A percentile compares a stretch with the other conserved stretches of the same genome.
Conservation (phyloP, 2,888 invertebrate genomes). For the Amblyteles armatorius region DNA sequence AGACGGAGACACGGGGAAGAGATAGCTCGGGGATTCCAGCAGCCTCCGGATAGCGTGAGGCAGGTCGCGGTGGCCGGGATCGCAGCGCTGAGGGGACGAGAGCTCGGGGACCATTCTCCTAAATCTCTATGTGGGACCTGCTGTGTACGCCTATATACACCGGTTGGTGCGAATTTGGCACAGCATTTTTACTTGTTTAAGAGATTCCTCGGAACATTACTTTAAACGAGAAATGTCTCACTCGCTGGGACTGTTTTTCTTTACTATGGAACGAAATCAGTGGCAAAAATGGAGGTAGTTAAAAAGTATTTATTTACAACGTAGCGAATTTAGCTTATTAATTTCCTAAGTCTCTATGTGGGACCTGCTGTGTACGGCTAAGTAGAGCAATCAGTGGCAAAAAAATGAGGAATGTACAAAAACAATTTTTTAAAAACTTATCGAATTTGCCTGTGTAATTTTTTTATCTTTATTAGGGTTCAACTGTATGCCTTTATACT, state of each 20-base stretch:
- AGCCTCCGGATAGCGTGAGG: slow-evolving; percentile 41
- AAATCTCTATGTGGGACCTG: slow-evolving; percentile 30
- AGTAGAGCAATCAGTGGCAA: too few species aligned
- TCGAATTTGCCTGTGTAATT: too few species aligned
- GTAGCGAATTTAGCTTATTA: background rate
- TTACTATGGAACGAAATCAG: background rate
- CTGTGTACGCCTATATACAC: background rate
- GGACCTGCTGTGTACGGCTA: background rate
- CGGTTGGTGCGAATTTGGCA: background rate
- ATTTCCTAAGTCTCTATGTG: slow-evolving; percentile 18
- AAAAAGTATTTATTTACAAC: too few species aligned
- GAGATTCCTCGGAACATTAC: background rate
- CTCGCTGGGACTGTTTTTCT: background rate
- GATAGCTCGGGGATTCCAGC: slow-evolving; percentile 28
- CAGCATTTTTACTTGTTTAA: background rate
- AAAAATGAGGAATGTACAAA: too few species aligned
- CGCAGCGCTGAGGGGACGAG: slow-evolving; percentile 38
- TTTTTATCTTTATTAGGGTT: too few species aligned
- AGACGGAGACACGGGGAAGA: slow-evolving; percentile 38
- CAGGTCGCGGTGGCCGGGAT: slow-evolving; percentile 57
- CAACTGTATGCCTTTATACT: too few species aligned
- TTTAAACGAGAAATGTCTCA: background rate
- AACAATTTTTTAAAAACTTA: too few species aligned
- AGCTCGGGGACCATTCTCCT: slow-evolving; percentile 25
- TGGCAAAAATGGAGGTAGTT: background rate